These are phyloP conservation scores for Nothoprocta perdicaria DNA, from an alignment of 2,113 vertebrate species.

Conservation along the genomic window DNA sequence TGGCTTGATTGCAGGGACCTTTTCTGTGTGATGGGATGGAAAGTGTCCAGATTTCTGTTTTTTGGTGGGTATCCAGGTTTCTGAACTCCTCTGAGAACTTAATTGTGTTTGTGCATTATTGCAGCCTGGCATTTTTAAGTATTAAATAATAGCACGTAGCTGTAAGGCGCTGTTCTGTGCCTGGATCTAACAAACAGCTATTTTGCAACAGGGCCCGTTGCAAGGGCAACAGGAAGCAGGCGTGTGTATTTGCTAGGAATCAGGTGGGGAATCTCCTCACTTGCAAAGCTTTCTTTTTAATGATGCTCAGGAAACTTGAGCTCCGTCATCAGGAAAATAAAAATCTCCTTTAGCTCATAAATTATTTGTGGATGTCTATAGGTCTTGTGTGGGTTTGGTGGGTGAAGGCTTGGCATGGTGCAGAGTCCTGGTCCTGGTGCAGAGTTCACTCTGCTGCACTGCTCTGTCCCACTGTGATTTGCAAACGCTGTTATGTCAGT, in stretches of 20 bases:
- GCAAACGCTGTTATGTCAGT: neutral
- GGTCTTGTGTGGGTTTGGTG: fast-evolving
- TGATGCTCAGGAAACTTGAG: neutral
- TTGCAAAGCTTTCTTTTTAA: neutral
- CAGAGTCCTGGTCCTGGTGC: no score
- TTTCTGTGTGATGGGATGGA: neutral
- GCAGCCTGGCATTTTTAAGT: neutral
- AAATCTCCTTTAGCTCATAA: neutral
- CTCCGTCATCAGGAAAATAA: neutral
- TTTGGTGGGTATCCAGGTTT: neutral
- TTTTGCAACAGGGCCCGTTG: neutral
- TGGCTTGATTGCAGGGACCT: neutral
- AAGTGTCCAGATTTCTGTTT: neutral
- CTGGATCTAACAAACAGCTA: fast-evolving
- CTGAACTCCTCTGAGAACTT: neutral
- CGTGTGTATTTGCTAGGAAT: neutral
- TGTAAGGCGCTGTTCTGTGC: neutral
- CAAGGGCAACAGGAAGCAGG: no score
- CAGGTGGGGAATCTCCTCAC: neutral
- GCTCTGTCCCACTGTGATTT: neutral
- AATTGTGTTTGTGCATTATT: neutral
- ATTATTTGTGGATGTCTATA: neutral
- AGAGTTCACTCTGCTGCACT: neutral
- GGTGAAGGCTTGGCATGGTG: neutral
- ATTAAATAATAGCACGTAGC: neutral